These are phyloP conservation scores for Rhagonycha lutea DNA, from an alignment of 2,888 invertebrate species.

Conservation along the genomic window DNA sequence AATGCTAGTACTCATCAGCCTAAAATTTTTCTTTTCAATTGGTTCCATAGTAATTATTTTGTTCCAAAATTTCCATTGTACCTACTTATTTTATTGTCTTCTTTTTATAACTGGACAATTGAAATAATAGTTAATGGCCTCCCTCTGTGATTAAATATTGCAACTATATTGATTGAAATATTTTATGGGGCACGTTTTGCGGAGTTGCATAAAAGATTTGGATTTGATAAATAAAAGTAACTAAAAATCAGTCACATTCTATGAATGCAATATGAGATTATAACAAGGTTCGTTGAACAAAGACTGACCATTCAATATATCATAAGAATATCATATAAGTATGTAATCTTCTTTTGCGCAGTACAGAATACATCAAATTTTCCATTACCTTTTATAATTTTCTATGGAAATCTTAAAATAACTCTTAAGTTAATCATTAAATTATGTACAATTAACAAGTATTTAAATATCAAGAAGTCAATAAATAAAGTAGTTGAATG, in stretches of 20 bases:
- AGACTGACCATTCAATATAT: constrained; percentile 11
- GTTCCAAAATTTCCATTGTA: too few relatives aligned
- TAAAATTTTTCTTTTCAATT: too few relatives aligned
- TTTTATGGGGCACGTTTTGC: neutral
- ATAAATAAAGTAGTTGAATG: constrained; percentile 2
- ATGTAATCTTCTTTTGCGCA: neutral
- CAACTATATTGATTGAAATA: neutral
- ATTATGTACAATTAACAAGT: neutral
- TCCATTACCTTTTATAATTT: neutral
- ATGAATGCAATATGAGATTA: constrained; percentile 9
- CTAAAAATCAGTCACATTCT: constrained; percentile 18
- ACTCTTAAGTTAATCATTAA: neutral
- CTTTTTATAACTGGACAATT: neutral
- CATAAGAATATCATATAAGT: neutral
- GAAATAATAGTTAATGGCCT: neutral
- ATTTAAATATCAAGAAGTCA: neutral
- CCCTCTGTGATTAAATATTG: neutral
- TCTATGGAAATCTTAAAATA: neutral
- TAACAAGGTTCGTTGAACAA: constrained; percentile 16
- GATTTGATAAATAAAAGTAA: neutral
- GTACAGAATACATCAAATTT: neutral
- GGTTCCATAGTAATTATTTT: too few relatives aligned
- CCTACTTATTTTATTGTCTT: too few relatives aligned
- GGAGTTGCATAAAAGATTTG: neutral
- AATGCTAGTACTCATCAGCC: too few relatives aligned